phyloP scores from a whole-genome alignment of 2,113 vertebrate genomes.

The Scomber colias region DNA sequence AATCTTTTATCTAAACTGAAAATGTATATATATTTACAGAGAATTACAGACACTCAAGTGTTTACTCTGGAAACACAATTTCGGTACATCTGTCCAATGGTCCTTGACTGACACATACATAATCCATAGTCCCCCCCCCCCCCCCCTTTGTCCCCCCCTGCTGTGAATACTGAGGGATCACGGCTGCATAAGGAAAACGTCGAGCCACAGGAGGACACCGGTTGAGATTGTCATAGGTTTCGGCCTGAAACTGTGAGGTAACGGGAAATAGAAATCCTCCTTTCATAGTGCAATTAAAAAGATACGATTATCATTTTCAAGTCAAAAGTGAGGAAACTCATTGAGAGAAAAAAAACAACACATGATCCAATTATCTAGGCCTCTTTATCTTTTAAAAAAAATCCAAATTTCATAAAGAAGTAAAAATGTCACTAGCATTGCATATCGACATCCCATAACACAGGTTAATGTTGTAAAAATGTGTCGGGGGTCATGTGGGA shows the following conservation, averaged over 20 bases:
- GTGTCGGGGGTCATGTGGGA: conserved; percentile 24
- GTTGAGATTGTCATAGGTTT: conserved; percentile 76
- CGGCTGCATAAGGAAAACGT: conserved; percentile 47
- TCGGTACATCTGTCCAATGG: conserved; percentile 37
- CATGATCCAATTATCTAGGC: conserved; percentile 27
- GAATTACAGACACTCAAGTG: conserved; percentile 34
- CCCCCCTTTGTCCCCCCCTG: not conserved
- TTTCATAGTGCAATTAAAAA: conserved; percentile 80
- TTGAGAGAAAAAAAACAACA: not conserved
- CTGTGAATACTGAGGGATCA: conserved; percentile 56
- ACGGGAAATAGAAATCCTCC: conserved; percentile 62
- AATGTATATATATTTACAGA: conserved; percentile 28
- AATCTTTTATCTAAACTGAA: conserved; percentile 46
- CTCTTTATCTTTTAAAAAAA: conserved; percentile 26
- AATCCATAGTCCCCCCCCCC: conserved; percentile 28
- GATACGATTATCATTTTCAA: conserved; percentile 70
- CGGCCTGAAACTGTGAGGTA: conserved; percentile 74
- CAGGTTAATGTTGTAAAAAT: conserved; percentile 33
- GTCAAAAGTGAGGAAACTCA: conserved; percentile 56
- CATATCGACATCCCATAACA: conserved; percentile 30
- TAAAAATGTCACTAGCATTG: conserved; percentile 7
- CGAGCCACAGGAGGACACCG: conserved; percentile 55
- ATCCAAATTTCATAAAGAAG: conserved; percentile 29
- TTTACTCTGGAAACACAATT: conserved; percentile 23
- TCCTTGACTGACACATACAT: conserved; percentile 28